Percentiles rank a stretch among this genome's conserved stretches.
Evolutionary conservation across 2,888 invertebrate species (phyloP).

Genomic region (Patella pellucida): DNA sequence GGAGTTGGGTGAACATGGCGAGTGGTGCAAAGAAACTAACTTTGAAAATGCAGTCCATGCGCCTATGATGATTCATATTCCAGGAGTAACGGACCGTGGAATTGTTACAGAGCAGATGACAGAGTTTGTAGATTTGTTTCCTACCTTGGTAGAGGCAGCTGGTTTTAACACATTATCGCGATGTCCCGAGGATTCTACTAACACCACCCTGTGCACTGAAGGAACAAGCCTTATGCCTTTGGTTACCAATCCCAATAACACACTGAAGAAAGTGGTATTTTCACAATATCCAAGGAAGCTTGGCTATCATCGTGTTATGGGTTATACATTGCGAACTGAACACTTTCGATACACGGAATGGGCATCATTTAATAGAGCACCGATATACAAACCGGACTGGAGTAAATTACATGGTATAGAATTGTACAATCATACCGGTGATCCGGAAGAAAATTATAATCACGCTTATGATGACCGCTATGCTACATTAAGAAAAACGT

Average conservation of each 20-base stretch:
- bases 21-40: constrained; percentile 49
- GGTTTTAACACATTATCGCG: constrained; percentile 32
- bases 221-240: constrained; percentile 43
- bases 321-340: constrained; percentile 43
- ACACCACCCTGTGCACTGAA: constrained; percentile 38
- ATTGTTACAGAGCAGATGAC: constrained; percentile 41
- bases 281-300: constrained; percentile 42
- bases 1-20: constrained; percentile 48
- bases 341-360: constrained; percentile 30
- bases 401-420: constrained; percentile 83
- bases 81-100: constrained; percentile 44
- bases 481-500: constrained; percentile 18
- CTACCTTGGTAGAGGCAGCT: constrained; percentile 50
- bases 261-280: constrained; percentile 36
- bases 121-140: constrained; percentile 54
- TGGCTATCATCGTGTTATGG: constrained; percentile 38
- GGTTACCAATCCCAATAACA: constrained; percentile 24
- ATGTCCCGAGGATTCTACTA: constrained; percentile 40
- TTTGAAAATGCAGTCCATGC: constrained; percentile 49
- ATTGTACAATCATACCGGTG: constrained; percentile 82
- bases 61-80: constrained; percentile 48
- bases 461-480: constrained; percentile 73
- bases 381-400: constrained; percentile 80
- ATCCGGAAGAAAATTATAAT: constrained; percentile 82
- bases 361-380: constrained; percentile 14